Conservation (phyloP, 2,113 vertebrate species). For the Paramisgurnus dabryanus region DNA sequence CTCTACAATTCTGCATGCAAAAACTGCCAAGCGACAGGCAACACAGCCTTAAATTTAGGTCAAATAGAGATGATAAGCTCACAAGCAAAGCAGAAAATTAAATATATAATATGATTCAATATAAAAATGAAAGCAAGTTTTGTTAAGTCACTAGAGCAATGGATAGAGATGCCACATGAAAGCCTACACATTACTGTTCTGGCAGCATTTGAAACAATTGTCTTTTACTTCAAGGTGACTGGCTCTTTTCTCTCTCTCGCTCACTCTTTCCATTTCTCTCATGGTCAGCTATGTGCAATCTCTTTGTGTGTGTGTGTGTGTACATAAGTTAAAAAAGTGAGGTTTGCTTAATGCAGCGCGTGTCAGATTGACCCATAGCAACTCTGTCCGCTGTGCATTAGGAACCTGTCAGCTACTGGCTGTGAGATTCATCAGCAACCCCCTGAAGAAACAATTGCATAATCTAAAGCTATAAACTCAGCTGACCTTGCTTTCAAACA, state of each 20-base stretch:
- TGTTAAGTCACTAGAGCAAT: conserved; percentile 5
- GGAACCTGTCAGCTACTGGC: conserved; percentile 65
- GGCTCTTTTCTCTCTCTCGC: background rate
- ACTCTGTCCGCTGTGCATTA: conserved; percentile 61
- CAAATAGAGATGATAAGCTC: conserved; percentile 37
- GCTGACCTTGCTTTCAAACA: conserved; percentile 69
- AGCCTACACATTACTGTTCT: background rate
- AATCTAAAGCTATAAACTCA: conserved; percentile 68
- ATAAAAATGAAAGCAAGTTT: conserved; percentile 28
- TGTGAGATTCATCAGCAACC: conserved; percentile 71
- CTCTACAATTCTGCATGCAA: conserved; percentile 4
- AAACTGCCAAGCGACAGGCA: conserved; percentile 29
- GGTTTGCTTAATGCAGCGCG: conserved; percentile 63
- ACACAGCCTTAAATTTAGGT: conserved; percentile 35
- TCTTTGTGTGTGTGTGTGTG: conserved; percentile 15
- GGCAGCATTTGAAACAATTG: conserved; percentile 14
- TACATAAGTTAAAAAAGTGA: conserved; percentile 36
- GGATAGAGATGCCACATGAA: conserved; percentile 18
- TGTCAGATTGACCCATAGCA: conserved; percentile 60
- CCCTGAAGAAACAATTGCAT: conserved; percentile 68
- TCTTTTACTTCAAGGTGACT: conserved; percentile 39
- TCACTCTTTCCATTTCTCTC: conserved; percentile 22
- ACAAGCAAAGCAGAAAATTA: conserved; percentile 24
- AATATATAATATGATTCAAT: conserved; percentile 43
- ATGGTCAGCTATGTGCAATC: conserved; percentile 13